Evolutionary conservation across 2,113 vertebrate genomes (phyloP).

Genomic region (Cyrtonyx montezumae): DNA sequence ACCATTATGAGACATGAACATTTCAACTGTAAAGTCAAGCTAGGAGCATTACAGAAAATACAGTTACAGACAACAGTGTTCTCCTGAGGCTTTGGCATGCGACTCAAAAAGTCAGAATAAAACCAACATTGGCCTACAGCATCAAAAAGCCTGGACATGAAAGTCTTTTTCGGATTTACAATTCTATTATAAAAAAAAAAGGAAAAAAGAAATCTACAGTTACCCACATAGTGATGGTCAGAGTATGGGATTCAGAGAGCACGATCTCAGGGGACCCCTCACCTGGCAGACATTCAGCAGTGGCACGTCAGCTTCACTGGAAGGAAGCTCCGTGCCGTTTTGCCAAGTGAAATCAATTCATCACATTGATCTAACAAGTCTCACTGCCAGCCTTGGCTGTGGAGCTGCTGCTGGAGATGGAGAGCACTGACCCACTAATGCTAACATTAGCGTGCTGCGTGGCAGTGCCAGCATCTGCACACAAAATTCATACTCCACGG

Average conservation of each 20-base stretch:
- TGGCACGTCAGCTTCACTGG: conserved; percentile 48
- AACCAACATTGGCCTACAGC: not conserved
- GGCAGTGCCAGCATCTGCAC: conserved; percentile 61
- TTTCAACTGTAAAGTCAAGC: not conserved
- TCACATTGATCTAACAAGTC: conserved; percentile 30
- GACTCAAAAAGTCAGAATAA: not conserved
- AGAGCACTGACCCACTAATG: conserved; percentile 62
- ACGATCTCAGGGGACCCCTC: not conserved
- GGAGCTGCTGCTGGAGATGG: conserved; percentile 3
- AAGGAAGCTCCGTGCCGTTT: conserved; percentile 5
- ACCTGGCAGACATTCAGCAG: conserved; percentile 7
- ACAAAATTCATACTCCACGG: conserved; percentile 15
- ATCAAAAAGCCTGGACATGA: not conserved
- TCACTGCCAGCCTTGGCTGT: conserved; percentile 50
- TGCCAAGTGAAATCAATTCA: conserved; percentile 71
- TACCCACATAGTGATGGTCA: rapidly evolving
- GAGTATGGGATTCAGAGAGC: rapidly evolving
- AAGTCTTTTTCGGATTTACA: not conserved
- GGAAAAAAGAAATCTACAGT: not conserved
- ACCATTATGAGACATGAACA: rapidly evolving
- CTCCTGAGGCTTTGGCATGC: not conserved
- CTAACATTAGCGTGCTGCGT: conserved; percentile 28
- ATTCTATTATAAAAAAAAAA: no score
- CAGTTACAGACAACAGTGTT: not conserved
- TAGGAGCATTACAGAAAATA: not conserved